Evolutionary conservation across 2,797 vertebrate genomes (phyloP).

Genomic region (Hirundo rustica): DNA sequence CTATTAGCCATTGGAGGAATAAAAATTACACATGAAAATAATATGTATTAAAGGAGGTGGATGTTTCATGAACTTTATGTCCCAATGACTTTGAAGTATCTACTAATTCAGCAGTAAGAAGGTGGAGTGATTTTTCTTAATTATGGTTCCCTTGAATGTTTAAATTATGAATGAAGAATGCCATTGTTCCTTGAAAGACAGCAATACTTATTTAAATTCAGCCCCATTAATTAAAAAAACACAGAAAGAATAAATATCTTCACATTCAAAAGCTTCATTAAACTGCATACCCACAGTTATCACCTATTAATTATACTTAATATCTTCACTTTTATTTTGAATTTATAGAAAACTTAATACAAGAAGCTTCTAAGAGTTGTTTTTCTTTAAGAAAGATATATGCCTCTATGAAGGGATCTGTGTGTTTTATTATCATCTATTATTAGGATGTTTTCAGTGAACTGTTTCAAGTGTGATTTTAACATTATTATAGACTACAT

Average conservation of each 20-base stretch:
- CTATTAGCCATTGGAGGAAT: not conserved
- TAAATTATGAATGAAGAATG: conserved; percentile 25
- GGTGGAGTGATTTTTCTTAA: not conserved
- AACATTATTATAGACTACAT: not conserved
- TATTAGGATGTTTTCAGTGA: not conserved
- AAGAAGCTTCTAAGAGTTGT: not conserved
- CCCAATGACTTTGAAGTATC: not conserved
- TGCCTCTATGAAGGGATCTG: not conserved
- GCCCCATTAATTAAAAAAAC: not conserved
- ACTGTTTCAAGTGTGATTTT: not conserved
- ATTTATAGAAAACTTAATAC: not conserved
- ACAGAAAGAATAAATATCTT: not conserved
- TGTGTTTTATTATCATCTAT: not conserved
- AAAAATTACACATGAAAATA: not conserved
- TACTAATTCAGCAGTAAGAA: not conserved
- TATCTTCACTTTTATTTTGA: not conserved
- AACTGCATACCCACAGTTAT: not conserved
- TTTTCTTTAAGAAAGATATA: not conserved
- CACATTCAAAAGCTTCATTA: not conserved
- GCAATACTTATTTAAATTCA: not conserved
- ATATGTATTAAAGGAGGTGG: not conserved
- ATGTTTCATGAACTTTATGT: not conserved
- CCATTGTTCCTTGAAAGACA: not conserved
- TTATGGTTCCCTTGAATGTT: not conserved
- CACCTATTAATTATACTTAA: not conserved